Evolutionary conservation across 2,888 invertebrate genomes (phyloP).

Genomic region (Branchipolynoe longqiensis): DNA sequence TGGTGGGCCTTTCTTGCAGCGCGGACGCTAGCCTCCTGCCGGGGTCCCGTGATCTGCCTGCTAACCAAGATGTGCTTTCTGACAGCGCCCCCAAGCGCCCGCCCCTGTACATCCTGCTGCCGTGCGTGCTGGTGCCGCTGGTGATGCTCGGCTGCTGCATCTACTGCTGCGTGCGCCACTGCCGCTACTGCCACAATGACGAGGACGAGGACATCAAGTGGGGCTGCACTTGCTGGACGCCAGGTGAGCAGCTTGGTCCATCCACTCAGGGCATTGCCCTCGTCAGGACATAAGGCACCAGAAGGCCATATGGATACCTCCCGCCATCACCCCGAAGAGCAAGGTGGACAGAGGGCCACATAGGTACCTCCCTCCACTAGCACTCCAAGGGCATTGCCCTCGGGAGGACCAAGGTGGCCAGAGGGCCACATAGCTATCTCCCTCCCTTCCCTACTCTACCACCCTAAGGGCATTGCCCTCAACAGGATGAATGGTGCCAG

Average conservation of each 20-base stretch:
- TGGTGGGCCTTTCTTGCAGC: conserved; percentile 52
- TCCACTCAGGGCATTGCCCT: too few relatives aligned
- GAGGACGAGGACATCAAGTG: conserved; percentile 53
- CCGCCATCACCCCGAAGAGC: too few relatives aligned
- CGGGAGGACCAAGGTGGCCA: too few relatives aligned
- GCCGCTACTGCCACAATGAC: conserved; percentile 55
- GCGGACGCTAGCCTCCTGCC: background rate
- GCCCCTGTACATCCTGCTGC: conserved; percentile 57
- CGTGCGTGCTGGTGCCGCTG: conserved; percentile 54
- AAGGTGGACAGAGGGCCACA: too few relatives aligned
- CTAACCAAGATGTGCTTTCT: conserved; percentile 53
- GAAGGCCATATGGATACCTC: too few relatives aligned
- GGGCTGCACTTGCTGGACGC: conserved; percentile 38
- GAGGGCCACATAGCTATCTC: too few relatives aligned
- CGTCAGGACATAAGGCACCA: too few relatives aligned
- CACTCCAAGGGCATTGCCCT: too few relatives aligned
- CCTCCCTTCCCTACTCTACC: too few relatives aligned
- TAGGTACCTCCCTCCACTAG: too few relatives aligned
- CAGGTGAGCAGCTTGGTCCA: conserved; percentile 7
- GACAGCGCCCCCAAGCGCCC: conserved; percentile 55
- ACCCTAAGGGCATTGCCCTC: too few relatives aligned
- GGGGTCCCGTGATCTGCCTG: conserved; percentile 26
- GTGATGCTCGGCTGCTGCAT: conserved; percentile 52
- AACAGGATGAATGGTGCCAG: too few relatives aligned
- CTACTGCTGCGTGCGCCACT: conserved; percentile 56